Evolutionary conservation across 1,140 invertebrate species (phyloP).

Genomic region (Lepidostoma basale): DNA sequence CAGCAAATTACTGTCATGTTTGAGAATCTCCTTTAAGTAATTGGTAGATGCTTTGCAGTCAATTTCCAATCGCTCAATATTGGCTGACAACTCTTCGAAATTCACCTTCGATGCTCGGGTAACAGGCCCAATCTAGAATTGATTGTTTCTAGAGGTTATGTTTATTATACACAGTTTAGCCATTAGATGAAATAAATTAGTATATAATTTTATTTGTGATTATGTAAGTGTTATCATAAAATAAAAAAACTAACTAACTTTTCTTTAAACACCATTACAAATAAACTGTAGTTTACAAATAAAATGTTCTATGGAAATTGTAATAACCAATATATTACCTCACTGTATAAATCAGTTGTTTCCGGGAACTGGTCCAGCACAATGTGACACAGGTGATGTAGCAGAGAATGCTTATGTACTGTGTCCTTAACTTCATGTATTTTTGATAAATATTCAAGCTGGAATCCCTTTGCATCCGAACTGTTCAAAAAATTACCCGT

Average conservation of each 20-base stretch:
- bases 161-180: no score
- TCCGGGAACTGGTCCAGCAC: slow-evolving; percentile 96
- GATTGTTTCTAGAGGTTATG: no score
- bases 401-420: slow-evolving; percentile 95
- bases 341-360: slow-evolving; percentile 94
- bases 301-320: no score
- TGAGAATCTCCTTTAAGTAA: slow-evolving; percentile 93
- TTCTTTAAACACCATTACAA: neutral
- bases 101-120: slow-evolving; percentile 93
- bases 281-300: no score
- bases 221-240: neutral
- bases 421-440: slow-evolving; percentile 99
- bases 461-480: slow-evolving; percentile 93
- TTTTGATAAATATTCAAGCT: slow-evolving; percentile 96
- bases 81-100: slow-evolving; percentile 86
- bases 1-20: slow-evolving; percentile 91
- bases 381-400: slow-evolving; percentile 97
- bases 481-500: slow-evolving; percentile 98
- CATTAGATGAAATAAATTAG: no score
- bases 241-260: slow-evolving; percentile 10
- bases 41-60: slow-evolving; percentile 99
- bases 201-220: no score
- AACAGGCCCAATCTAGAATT: slow-evolving; percentile 88
- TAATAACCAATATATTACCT: slow-evolving; percentile 71
- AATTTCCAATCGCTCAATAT: slow-evolving; percentile 85